Conservation (phyloP, 1,140 invertebrate species). For the Ceratitis capitata region DNA sequence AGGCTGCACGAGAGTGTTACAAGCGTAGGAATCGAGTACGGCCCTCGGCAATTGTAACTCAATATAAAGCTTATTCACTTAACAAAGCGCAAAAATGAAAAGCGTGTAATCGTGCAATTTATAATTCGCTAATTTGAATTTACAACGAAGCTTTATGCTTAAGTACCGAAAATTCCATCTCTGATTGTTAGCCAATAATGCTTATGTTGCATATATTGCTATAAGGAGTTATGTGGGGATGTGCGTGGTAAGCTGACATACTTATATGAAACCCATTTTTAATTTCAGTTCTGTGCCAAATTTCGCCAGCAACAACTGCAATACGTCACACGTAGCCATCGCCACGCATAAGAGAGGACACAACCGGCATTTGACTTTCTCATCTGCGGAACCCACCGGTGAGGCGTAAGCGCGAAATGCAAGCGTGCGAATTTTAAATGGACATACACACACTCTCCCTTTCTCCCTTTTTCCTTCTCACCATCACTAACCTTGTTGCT, state of each 20-base stretch:
- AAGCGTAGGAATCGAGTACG: too few relatives aligned
- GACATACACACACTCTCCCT: too few relatives aligned
- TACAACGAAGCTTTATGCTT: not conserved
- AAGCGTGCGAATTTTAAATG: not conserved
- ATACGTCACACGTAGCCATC: not conserved
- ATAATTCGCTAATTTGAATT: not conserved
- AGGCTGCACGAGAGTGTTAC: too few relatives aligned
- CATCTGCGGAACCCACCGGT: too few relatives aligned
- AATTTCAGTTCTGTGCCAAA: constrained; percentile 19
- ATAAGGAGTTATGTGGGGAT: not conserved
- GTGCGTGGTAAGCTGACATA: too few relatives aligned
- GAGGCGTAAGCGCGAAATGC: not conserved
- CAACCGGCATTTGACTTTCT: not conserved
- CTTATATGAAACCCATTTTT: not conserved
- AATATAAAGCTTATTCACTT: too few relatives aligned
- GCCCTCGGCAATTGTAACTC: too few relatives aligned
- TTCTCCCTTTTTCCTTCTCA: not conserved
- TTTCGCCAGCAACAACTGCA: not conserved
- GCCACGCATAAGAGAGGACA: not conserved
- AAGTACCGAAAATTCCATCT: not conserved
- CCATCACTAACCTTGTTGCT: not conserved
- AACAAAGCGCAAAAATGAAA: too few relatives aligned
- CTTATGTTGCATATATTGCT: not conserved
- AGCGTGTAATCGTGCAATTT: not conserved
- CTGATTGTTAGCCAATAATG: not conserved